These are phyloP conservation scores for Bucco capensis DNA, from an alignment of 2,113 vertebrate genomes.

Conservation along the genomic window DNA sequence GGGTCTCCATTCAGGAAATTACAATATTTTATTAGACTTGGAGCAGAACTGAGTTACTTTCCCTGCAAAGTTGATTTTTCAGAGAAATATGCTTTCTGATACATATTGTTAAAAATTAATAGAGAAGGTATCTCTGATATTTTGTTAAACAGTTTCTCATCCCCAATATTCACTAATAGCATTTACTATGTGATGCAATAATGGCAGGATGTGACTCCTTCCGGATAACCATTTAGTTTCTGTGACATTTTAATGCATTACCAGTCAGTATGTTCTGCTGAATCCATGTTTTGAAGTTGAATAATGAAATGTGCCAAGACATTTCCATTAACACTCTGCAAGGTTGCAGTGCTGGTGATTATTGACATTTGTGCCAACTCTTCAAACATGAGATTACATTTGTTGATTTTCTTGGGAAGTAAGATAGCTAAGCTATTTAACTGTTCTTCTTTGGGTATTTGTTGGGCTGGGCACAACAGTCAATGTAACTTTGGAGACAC, in stretches of 20 bases:
- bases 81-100: background rate
- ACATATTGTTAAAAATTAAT: background rate
- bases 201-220: background rate
- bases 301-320: background rate
- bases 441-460: background rate
- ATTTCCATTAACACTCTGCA: background rate
- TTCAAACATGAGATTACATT: background rate
- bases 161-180: background rate
- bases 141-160: background rate
- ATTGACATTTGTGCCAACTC: background rate
- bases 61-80: background rate
- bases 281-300: background rate
- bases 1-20: background rate
- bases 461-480: background rate
- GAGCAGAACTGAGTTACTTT: background rate
- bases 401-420: background rate
- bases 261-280: background rate
- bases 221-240: background rate
- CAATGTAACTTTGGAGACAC: background rate
- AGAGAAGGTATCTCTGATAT: background rate
- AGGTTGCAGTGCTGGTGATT: background rate
- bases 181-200: background rate
- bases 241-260: background rate
- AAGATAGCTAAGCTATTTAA: background rate
- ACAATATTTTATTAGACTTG: background rate